These are phyloP conservation scores for Maccullochella peelii DNA, from an alignment of 2,113 vertebrate species.

Conservation along the genomic window DNA sequence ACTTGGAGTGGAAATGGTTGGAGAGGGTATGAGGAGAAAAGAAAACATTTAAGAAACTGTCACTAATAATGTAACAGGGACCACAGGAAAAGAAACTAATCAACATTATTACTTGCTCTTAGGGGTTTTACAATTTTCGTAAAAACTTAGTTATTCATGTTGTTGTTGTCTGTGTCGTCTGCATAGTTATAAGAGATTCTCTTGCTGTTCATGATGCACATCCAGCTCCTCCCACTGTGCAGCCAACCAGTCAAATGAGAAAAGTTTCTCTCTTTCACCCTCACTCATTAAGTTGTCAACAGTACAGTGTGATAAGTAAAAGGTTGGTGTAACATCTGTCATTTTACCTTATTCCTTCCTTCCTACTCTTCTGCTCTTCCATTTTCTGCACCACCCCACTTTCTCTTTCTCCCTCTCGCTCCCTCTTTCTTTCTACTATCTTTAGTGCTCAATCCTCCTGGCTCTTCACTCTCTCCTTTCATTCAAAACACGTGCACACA, in stretches of 20 bases:
- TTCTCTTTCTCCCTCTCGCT: background rate
- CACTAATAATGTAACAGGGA: background rate
- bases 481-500: slow-evolving; percentile 2
- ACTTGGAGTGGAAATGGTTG: slow-evolving; percentile 13
- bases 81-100: background rate
- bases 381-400: background rate
- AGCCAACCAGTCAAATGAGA: slow-evolving; percentile 4
- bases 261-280: background rate
- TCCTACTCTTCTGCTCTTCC: background rate
- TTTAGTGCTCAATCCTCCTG: slow-evolving; percentile 12
- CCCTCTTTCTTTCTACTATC: background rate
- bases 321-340: slow-evolving; percentile 3
- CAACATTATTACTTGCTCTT: background rate
- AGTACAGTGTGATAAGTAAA: background rate
- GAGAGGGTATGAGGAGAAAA: background rate
- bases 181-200: background rate
- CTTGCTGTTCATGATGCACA: background rate
- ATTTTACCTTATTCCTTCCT: background rate
- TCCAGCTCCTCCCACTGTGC: slow-evolving; percentile 15
- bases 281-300: background rate
- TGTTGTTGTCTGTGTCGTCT: background rate
- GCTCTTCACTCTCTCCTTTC: slow-evolving; percentile 17
- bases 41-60: background rate
- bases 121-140: background rate
- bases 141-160: background rate